Conservation (phyloP, 2,888 invertebrate genomes). For the Tetramorium bicarinatum region DNA sequence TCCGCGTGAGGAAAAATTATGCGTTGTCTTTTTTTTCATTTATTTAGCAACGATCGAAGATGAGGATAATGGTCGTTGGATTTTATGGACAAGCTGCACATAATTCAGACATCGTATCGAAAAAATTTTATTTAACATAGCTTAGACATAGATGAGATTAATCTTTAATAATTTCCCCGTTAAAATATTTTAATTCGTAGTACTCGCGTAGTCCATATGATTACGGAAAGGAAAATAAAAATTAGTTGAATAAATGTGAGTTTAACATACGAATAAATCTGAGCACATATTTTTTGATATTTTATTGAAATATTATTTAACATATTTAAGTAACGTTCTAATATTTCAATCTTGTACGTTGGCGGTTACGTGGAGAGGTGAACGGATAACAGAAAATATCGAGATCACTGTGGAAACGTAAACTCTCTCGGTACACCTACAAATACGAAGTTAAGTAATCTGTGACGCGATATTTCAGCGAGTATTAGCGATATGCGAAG, state of each 20-base stretch:
- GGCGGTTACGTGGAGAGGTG: not conserved
- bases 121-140: constrained; percentile 24
- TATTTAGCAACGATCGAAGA: constrained; percentile 34
- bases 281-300: not conserved
- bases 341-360: constrained; percentile 30
- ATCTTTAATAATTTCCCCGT: not conserved
- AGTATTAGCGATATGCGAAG: constrained; percentile 56
- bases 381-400: constrained; percentile 19
- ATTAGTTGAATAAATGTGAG: not conserved
- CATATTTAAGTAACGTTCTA: not conserved
- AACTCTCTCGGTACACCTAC: constrained; percentile 23
- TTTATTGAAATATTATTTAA: constrained; percentile 12
- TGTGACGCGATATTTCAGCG: constrained; percentile 51
- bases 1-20: constrained; percentile 16
- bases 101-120: constrained; percentile 5
- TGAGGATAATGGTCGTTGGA: not conserved
- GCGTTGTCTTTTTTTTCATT: not conserved
- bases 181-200: constrained; percentile 17
- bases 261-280: not conserved
- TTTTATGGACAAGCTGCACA: not conserved
- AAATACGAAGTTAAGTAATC: constrained; percentile 54
- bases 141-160: constrained; percentile 3
- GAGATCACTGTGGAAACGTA: constrained; percentile 10
- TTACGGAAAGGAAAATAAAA: not conserved
- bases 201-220: not conserved